These are phyloP conservation scores for Pseudotriccus pelzelni DNA, from an alignment of 2,797 vertebrate species.

Conservation along the genomic window DNA sequence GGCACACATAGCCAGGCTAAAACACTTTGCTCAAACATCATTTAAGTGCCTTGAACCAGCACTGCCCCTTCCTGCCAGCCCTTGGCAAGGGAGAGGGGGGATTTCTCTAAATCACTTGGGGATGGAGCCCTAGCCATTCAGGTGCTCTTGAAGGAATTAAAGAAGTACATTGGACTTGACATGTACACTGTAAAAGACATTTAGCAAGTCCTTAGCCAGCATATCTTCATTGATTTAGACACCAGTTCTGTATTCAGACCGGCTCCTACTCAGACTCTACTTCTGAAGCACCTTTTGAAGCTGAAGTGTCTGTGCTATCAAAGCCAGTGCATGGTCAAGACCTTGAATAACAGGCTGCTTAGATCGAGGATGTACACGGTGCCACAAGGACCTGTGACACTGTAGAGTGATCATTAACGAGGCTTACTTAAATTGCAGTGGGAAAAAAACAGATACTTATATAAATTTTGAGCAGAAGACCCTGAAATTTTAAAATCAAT, in stretches of 20 bases:
- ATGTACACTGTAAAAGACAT: background rate
- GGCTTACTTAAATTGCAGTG: background rate
- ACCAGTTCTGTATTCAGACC: background rate
- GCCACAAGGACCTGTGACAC: background rate
- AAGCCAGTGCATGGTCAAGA: background rate
- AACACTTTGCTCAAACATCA: background rate
- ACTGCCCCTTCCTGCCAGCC: background rate
- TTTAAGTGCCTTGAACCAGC: background rate
- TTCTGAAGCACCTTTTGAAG: slow-evolving; percentile 43
- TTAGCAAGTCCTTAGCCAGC: background rate
- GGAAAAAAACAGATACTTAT: background rate
- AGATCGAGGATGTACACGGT: background rate
- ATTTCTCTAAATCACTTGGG: background rate
- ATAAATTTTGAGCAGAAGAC: background rate
- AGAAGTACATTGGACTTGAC: slow-evolving; percentile 42
- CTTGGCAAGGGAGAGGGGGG: background rate
- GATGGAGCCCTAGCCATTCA: background rate
- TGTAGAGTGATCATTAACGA: background rate
- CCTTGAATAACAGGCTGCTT: background rate
- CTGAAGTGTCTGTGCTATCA: slow-evolving; percentile 7
- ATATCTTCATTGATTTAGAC: background rate
- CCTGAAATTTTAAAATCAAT: background rate
- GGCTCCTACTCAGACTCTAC: background rate
- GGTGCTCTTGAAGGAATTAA: slow-evolving; percentile 32
- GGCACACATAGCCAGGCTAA: accelerated